Evolutionary conservation across 2,113 vertebrate genomes (phyloP), one percentile per base, ranked within the genome.

Genomic region (Prunella himalayana): DNA sequence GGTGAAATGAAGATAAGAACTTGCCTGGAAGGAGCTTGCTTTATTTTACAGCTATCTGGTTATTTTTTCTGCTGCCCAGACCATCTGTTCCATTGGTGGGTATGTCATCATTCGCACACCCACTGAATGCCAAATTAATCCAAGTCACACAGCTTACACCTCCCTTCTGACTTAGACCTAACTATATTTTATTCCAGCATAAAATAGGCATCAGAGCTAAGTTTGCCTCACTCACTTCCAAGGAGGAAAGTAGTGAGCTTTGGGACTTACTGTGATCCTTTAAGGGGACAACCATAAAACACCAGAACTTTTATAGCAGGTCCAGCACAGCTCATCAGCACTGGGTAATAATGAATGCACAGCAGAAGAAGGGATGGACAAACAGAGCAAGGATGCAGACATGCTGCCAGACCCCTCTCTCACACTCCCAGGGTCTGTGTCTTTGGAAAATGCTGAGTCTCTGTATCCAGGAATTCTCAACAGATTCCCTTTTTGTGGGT

Each of bases 91-190:
- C 68, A 95, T 88, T 93, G 93, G 82, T 91, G 79, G 56, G 56
- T 95, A 90, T 92, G 63, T 91, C 93, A 96, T 95, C 95, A 59
- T 95, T 95, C 30, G 0, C 87, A 97, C 96, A 96, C 94, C 96
- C 95, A 96, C 96, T 95, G 91, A 95, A 95, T 94, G 50, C 93
- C 94, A 91, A 97, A 97, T 96, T 95, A 95, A 94, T 96, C 95
- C 82, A 85, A 96, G 90, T 97, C 93, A 96, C 89, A 95, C 66
- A 91, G 35, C 7, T 95, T 94, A 94, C 95, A 92, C 87, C 91
- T 95, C 82, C 71, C 63, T 95, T 73, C 94, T 95, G 91, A 94
- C 70, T 95, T 95, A 69, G 78, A 94, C 91, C 78, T 92, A 96
- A 92, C 51, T 70, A 25, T 93, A 82, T 95, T 92, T 95, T 94